phyloP scores from a whole-genome alignment of 2,113 vertebrate genomes.

The Brienomyrus longianalis region DNA sequence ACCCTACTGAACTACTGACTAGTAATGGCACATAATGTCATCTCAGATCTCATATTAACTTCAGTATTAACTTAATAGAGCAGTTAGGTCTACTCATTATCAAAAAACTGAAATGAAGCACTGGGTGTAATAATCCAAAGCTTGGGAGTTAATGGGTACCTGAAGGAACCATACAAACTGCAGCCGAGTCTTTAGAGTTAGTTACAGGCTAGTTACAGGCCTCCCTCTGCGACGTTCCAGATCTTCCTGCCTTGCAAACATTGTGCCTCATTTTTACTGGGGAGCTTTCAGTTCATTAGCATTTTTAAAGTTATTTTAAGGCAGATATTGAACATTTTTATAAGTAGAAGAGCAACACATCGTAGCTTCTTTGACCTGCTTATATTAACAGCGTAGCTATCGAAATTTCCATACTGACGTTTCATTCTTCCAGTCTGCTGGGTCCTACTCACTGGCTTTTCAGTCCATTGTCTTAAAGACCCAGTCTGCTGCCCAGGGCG shows the following conservation, averaged over 20 bases:
- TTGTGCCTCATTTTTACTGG: neutral
- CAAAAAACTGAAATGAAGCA: neutral
- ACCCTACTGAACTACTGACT: neutral
- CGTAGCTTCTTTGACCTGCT: neutral
- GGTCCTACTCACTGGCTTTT: neutral
- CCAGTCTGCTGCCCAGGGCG: neutral
- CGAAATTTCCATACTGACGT: neutral
- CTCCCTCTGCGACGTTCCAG: neutral
- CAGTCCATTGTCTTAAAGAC: neutral
- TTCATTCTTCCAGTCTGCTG: neutral
- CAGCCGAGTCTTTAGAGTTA: neutral
- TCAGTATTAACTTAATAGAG: neutral
- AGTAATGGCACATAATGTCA: neutral
- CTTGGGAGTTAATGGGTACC: neutral
- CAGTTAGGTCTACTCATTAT: neutral
- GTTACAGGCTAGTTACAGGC: neutral
- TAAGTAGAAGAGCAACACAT: neutral
- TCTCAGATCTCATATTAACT: neutral
- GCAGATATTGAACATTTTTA: neutral
- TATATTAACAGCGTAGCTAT: neutral
- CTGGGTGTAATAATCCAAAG: neutral
- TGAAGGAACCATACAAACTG: neutral
- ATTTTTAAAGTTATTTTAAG: neutral
- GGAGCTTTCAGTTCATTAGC: neutral
- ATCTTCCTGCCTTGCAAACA: neutral